Conservation (phyloP, 1,140 invertebrate genomes). For the Sipha flava region DNA sequence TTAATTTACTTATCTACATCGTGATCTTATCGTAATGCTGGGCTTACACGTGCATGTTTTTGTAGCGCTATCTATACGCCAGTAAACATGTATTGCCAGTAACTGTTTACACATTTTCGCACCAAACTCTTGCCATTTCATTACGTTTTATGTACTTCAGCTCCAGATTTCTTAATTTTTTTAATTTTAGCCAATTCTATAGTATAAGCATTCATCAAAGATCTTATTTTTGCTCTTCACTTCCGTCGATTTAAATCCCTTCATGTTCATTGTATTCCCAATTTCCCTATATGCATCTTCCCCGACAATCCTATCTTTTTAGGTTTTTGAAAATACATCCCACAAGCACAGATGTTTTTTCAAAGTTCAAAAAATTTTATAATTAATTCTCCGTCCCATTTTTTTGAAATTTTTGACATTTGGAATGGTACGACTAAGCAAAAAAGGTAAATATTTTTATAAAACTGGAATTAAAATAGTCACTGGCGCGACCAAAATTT, state of each 20-base stretch:
- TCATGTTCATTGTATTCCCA: neutral
- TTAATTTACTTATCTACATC: no score
- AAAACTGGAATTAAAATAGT: slow-evolving; percentile 10
- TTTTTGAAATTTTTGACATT: slow-evolving; percentile 17
- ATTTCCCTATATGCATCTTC: slow-evolving; percentile 6
- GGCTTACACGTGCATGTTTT: no score
- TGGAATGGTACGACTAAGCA: neutral
- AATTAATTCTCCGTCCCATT: slow-evolving; percentile 8
- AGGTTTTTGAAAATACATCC: slow-evolving; percentile 15
- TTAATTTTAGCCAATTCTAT: neutral
- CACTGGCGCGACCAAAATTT: slow-evolving; percentile 8
- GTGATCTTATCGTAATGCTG: no score
- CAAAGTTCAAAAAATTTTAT: slow-evolving; percentile 7
- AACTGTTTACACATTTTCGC: no score
- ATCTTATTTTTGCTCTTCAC: slow-evolving; percentile 17
- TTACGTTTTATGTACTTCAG: neutral
- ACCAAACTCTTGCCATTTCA: no score
- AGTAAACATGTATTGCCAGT: no score
- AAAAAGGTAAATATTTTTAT: neutral
- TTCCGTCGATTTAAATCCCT: neutral
- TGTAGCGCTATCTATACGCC: no score
- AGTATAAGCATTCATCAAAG: neutral
- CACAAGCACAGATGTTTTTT: slow-evolving; percentile 3
- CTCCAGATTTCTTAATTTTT: slow-evolving; percentile 18
- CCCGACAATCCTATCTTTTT: slow-evolving; percentile 14